These are phyloP conservation scores for Heliconius aoede DNA, from an alignment of 2,888 invertebrate species.

Conservation along the genomic window DNA sequence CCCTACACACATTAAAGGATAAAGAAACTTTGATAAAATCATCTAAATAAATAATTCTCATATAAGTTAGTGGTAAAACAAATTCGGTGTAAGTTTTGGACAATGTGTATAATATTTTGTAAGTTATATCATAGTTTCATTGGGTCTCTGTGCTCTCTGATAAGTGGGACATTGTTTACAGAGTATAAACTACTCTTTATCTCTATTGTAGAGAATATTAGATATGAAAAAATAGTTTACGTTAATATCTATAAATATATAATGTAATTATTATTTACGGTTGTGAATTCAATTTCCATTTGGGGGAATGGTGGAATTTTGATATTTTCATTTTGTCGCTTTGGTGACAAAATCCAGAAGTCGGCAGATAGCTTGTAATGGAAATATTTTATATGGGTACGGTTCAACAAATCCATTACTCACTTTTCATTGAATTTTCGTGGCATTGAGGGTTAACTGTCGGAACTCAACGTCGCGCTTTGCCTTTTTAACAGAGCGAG, in stretches of 20 bases:
- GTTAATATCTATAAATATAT: no score
- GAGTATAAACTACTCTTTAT: conserved; percentile 23
- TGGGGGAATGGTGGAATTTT: neutral
- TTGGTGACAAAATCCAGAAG: no score
- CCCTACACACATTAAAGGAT: neutral
- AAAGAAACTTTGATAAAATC: neutral
- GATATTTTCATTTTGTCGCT: neutral
- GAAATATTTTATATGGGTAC: no score
- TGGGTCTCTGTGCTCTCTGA: conserved; percentile 33
- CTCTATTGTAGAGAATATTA: neutral
- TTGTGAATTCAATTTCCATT: neutral
- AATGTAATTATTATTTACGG: neutral
- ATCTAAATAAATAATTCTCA: neutral
- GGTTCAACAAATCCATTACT: no score
- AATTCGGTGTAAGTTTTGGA: conserved; percentile 20
- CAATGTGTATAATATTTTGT: conserved; percentile 32
- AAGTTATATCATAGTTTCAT: conserved; percentile 35
- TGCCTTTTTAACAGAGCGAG: no score
- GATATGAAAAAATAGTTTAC: no score
- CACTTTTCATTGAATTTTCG: no score
- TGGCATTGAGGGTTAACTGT: no score
- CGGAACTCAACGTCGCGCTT: no score
- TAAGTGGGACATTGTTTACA: conserved; percentile 22
- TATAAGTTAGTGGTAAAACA: conserved; percentile 10
- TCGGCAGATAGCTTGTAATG: no score